Conservation (phyloP, 2,888 invertebrate species). For the Junonia oenone region DNA sequence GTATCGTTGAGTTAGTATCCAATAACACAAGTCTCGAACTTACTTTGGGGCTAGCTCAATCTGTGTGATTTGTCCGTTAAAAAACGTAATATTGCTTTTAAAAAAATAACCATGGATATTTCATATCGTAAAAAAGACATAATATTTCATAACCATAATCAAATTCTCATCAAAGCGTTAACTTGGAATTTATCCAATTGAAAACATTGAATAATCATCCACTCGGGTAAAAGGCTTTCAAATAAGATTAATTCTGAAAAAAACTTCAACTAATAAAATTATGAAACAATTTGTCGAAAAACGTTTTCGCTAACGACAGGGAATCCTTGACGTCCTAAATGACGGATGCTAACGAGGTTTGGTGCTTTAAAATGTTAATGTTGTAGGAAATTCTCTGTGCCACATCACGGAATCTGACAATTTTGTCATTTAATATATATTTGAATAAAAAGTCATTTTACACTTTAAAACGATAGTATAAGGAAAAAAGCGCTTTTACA, state of each 20-base stretch:
- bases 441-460: too few relatives aligned
- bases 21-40: too few relatives aligned
- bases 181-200: background rate
- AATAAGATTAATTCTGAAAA: background rate
- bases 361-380: constrained; percentile 50
- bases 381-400: constrained; percentile 29
- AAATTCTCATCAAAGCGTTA: background rate
- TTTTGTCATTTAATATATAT: background rate
- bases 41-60: too few relatives aligned
- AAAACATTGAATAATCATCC: background rate
- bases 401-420: background rate
- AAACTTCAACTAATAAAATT: background rate
- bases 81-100: too few relatives aligned
- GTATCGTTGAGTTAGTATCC: too few relatives aligned
- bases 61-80: too few relatives aligned
- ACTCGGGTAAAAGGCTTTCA: background rate
- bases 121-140: too few relatives aligned
- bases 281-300: constrained; percentile 1
- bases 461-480: too few relatives aligned
- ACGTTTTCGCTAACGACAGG: background rate
- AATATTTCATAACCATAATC: background rate
- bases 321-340: constrained; percentile 31
- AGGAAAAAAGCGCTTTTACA: too few relatives aligned
- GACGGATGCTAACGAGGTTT: constrained; percentile 58
- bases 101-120: too few relatives aligned